These are phyloP conservation scores for Lithobates sylvaticus DNA, from an alignment of 2,797 vertebrate species.

Conservation along the genomic window DNA sequence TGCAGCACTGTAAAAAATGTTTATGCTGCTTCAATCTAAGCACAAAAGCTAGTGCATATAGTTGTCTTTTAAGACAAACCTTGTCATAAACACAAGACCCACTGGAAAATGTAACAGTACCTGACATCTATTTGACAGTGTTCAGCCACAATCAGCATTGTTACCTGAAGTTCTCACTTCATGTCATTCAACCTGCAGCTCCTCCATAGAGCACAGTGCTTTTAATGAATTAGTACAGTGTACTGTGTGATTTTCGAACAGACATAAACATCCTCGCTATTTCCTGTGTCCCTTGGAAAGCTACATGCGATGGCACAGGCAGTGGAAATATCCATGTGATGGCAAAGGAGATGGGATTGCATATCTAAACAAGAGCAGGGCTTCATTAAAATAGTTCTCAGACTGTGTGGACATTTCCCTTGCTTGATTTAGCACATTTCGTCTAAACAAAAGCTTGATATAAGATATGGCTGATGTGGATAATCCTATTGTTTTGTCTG, in stretches of 20 bases:
- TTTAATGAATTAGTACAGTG: slow-evolving; percentile 56
- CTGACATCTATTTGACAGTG: slow-evolving; percentile 11
- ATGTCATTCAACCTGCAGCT: slow-evolving; percentile 22
- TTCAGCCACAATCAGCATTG: slow-evolving; percentile 4
- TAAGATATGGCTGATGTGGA: slow-evolving; percentile 52
- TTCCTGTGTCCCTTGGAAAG: slow-evolving; percentile 61
- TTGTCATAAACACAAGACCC: not conserved
- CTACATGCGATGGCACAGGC: slow-evolving; percentile 50
- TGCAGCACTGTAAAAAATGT: no score
- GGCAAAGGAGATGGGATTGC: slow-evolving; percentile 53
- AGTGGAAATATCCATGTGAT: slow-evolving; percentile 61
- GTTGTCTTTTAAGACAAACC: not conserved
- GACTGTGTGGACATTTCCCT: slow-evolving; percentile 51
- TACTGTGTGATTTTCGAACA: slow-evolving; percentile 37
- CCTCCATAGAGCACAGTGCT: slow-evolving; percentile 13
- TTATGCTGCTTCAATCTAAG: no score
- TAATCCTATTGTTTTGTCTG: slow-evolving; percentile 57
- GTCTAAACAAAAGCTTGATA: slow-evolving; percentile 52
- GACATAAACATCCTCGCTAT: slow-evolving; percentile 58
- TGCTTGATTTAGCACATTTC: slow-evolving; percentile 58
- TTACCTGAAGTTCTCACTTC: slow-evolving; percentile 6
- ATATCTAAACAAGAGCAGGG: slow-evolving; percentile 43
- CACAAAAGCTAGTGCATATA: no score
- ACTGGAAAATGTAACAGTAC: not conserved
- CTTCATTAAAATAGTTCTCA: slow-evolving; percentile 61